These are phyloP conservation scores for Argya squamiceps DNA, from an alignment of 2,797 vertebrate species.

Conservation along the genomic window DNA sequence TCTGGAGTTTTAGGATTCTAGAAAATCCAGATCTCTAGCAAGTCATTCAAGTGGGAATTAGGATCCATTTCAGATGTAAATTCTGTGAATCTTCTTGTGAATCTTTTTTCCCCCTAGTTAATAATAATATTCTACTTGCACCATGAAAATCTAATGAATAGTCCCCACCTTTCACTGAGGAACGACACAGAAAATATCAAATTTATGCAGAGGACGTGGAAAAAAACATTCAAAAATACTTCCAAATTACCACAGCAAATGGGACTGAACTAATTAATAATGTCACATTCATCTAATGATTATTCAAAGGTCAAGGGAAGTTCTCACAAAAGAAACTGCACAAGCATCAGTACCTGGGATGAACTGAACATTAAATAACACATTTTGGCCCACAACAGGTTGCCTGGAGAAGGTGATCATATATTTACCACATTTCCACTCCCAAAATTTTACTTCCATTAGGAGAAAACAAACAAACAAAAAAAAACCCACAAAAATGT, in stretches of 20 bases:
- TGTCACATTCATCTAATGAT: background rate
- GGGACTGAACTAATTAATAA: background rate
- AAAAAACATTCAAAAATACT: background rate
- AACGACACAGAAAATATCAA: background rate
- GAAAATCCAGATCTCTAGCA: background rate
- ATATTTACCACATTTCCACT: background rate
- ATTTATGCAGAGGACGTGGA: background rate
- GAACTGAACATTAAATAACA: background rate
- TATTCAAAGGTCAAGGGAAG: background rate
- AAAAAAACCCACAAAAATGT: rapidly evolving
- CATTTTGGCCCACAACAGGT: background rate
- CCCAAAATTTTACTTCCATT: background rate
- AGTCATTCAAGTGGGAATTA: background rate
- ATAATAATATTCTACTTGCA: background rate
- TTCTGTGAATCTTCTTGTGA: background rate
- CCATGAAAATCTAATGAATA: background rate
- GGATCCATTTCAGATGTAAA: background rate
- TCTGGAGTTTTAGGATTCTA: background rate
- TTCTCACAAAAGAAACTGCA: background rate
- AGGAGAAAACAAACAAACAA: background rate
- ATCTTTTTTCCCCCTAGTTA: background rate
- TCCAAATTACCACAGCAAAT: background rate
- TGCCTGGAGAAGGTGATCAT: background rate
- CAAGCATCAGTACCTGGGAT: background rate
- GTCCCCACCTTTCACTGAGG: background rate